A percentile compares a stretch with the other conserved stretches of the same genome.
Evolutionary conservation across 1,140 invertebrate species (phyloP).

Genomic region (Nymphalis io): DNA sequence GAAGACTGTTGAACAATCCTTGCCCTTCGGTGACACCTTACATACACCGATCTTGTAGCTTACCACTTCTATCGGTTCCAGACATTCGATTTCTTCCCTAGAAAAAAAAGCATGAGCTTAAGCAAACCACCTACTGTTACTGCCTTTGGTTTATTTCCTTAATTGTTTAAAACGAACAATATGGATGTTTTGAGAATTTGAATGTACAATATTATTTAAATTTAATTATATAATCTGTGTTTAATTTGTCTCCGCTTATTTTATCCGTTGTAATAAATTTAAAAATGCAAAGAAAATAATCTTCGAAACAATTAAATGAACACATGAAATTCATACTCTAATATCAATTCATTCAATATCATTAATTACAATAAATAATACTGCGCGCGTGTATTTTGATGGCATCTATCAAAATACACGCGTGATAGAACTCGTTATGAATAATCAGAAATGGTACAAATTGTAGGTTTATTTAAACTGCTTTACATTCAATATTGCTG

Average conservation of each 20-base stretch:
- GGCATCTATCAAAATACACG: background rate
- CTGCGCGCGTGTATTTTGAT: background rate
- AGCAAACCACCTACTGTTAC: background rate
- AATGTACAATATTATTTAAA: no score
- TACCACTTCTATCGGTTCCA: constrained; percentile 95
- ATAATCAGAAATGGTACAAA: background rate
- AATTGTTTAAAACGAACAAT: no score
- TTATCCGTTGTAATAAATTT: no score
- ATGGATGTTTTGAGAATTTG: no score
- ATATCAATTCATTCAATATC: background rate
- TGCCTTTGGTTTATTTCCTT: no score
- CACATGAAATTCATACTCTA: background rate
- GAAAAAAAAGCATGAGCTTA: background rate
- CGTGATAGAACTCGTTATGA: no score
- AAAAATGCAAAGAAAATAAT: no score
- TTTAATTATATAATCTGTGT: no score
- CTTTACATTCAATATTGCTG: background rate
- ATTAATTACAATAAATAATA: background rate
- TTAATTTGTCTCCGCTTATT: no score
- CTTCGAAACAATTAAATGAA: no score
- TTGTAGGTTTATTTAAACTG: background rate
- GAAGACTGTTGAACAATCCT: constrained; percentile 95
- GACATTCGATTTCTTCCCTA: constrained; percentile 91
- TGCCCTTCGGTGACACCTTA: constrained; percentile 94
- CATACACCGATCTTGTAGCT: constrained; percentile 98